Evolutionary conservation across 2,888 invertebrate species (phyloP).

Genomic region (Drosophila demipolita): DNA sequence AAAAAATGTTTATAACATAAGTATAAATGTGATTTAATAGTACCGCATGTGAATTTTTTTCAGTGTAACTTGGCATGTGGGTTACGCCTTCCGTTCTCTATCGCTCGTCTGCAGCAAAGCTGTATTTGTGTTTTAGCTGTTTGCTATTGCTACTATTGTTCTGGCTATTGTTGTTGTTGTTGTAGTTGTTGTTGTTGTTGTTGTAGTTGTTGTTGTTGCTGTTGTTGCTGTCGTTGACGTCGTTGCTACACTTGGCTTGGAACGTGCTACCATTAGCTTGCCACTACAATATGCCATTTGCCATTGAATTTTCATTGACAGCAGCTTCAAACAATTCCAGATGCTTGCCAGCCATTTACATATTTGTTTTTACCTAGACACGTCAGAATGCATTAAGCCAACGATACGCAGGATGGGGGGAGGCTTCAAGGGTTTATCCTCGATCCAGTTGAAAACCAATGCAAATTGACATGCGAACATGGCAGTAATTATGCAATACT

Average conservation of each 20-base stretch:
- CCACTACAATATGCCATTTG: conserved; percentile 74
- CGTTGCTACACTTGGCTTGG: conserved; percentile 16
- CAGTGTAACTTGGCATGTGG: neutral
- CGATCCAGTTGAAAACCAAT: conserved; percentile 41
- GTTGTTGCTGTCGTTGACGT: neutral
- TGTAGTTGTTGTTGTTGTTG: neutral
- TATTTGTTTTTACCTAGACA: conserved; percentile 71
- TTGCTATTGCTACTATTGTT: conserved; percentile 4
- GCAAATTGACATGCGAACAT: conserved; percentile 74
- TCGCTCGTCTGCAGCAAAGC: neutral
- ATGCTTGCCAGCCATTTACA: conserved; percentile 70
- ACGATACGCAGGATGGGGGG: neutral
- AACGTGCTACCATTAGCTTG: conserved; percentile 73
- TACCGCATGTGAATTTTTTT: neutral
- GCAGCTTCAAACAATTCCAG: conserved; percentile 62
- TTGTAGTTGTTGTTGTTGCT: neutral
- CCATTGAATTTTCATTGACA: conserved; percentile 78
- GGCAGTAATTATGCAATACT: conserved; percentile 47
- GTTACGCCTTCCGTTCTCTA: neutral
- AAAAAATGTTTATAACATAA: too few species aligned
- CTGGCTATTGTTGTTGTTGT: neutral
- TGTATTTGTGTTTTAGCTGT: conserved; percentile 22
- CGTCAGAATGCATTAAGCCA: conserved; percentile 64
- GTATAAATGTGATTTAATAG: neutral
- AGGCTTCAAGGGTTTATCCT: conserved; percentile 32